Percentiles rank a stretch among this genome's conserved stretches.
phyloP scores from a whole-genome alignment of 2,797 vertebrate genomes.

The Spinibarbus caldwelli region DNA sequence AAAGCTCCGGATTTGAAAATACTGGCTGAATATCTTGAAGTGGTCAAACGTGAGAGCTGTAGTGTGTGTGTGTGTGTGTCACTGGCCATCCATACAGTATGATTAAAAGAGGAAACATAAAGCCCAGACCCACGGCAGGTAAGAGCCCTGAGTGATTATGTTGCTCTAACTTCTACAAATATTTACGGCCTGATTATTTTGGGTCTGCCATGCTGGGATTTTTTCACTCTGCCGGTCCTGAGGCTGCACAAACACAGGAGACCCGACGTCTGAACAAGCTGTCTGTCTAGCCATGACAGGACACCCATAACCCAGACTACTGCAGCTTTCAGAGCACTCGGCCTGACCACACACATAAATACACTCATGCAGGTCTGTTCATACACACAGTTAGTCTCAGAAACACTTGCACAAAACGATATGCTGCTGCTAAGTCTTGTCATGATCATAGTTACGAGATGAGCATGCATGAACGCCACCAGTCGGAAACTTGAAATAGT shows the following conservation, averaged over 20 bases:
- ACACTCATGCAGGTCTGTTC: neutral
- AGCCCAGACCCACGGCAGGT: slow-evolving; percentile 48
- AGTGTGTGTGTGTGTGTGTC: slow-evolving; percentile 48
- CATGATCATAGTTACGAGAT: neutral
- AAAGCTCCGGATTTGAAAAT: neutral
- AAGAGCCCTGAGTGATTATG: slow-evolving; percentile 62
- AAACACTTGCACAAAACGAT: slow-evolving; percentile 25
- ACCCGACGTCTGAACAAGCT: slow-evolving; percentile 57
- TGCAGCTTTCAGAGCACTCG: slow-evolving; percentile 7
- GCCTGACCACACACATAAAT: slow-evolving; percentile 21
- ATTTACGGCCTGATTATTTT: slow-evolving; percentile 66
- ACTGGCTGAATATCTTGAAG: slow-evolving; percentile 23
- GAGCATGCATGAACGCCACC: neutral
- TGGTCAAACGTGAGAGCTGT: slow-evolving; percentile 4
- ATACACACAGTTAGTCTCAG: neutral
- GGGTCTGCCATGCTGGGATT: slow-evolving; percentile 46
- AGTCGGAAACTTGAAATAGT: neutral
- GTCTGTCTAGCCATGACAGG: slow-evolving; percentile 58
- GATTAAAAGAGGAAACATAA: slow-evolving; percentile 56
- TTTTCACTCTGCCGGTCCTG: slow-evolving; percentile 26
- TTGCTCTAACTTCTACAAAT: slow-evolving; percentile 67
- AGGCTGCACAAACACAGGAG: slow-evolving; percentile 59
- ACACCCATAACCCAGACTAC: slow-evolving; percentile 29
- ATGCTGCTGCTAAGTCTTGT: slow-evolving; percentile 18
- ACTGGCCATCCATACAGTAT: slow-evolving; percentile 28